phyloP scores from a whole-genome alignment of 2,888 invertebrate species.

The Leptinotarsa juncta region DNA sequence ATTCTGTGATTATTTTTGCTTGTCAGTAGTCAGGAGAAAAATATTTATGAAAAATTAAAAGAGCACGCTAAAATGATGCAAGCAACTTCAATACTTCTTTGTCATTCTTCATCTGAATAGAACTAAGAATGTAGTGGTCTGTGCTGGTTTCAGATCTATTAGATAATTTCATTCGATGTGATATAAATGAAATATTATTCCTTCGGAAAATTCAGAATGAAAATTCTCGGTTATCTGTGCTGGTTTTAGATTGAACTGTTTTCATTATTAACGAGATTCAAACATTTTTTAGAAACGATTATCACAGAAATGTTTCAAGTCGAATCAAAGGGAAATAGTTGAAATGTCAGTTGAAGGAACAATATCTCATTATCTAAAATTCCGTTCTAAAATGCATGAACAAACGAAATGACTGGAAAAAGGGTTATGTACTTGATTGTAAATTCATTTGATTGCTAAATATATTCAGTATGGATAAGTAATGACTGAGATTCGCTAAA shows the following conservation, averaged over 20 bases:
- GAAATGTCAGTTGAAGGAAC: background rate
- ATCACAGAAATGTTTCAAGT: background rate
- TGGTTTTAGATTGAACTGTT: slow-evolving; percentile 20
- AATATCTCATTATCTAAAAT: background rate
- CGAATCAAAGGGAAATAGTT: background rate
- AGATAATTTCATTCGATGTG: slow-evolving; percentile 1
- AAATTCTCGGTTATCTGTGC: slow-evolving; percentile 22
- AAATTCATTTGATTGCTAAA: background rate
- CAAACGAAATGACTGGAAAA: background rate
- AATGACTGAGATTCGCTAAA: background rate
- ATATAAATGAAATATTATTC: slow-evolving; percentile 5
- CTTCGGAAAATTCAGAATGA: background rate
- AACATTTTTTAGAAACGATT: background rate
- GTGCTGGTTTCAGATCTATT: slow-evolving; percentile 56
- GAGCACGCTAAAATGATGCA: background rate
- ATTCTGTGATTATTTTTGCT: too few relatives aligned
- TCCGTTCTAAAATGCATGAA: background rate
- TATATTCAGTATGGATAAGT: slow-evolving; percentile 8
- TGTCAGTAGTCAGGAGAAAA: too few relatives aligned
- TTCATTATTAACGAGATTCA: background rate
- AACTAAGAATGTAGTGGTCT: slow-evolving; percentile 35
- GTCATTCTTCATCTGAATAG: slow-evolving; percentile 28
- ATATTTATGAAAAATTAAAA: too few relatives aligned
- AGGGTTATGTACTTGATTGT: background rate
- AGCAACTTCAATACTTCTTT: slow-evolving; percentile 20